Percentiles rank a stretch among this genome's conserved stretches.
These are phyloP conservation scores for Spinus olivaceus DNA, from an alignment of 2,797 vertebrate species.

Conservation along the genomic window DNA sequence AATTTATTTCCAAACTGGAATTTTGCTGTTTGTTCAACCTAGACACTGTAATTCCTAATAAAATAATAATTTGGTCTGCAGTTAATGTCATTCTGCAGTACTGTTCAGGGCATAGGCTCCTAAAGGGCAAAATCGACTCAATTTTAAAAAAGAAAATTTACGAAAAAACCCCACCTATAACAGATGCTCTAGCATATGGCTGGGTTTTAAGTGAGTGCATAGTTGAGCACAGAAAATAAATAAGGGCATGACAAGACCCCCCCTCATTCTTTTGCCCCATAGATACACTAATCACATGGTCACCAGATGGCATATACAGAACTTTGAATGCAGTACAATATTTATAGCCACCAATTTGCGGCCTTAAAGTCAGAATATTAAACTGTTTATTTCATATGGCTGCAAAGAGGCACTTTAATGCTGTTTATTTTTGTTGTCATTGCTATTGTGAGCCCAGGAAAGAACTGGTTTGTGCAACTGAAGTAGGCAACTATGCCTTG, in stretches of 20 bases:
- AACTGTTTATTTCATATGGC: not conserved
- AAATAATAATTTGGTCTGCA: constrained; percentile 16
- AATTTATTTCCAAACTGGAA: not conserved
- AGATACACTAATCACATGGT: constrained; percentile 48
- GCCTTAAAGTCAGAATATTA: constrained; percentile 9
- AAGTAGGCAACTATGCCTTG: not conserved
- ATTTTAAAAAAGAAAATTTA: constrained; percentile 21
- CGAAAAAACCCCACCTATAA: constrained; percentile 10
- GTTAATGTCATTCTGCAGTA: constrained; percentile 27
- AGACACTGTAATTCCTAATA: not conserved
- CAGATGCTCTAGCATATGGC: constrained; percentile 63
- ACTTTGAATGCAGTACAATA: constrained; percentile 23
- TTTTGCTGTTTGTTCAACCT: constrained; percentile 26
- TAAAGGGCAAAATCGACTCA: constrained; percentile 45
- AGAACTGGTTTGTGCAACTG: not conserved
- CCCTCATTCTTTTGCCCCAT: not conserved
- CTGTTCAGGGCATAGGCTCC: not conserved
- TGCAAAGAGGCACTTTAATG: not conserved
- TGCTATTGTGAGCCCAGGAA: not conserved
- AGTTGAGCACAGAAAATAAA: constrained; percentile 57
- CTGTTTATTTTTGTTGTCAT: not conserved
- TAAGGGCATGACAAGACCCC: constrained; percentile 45
- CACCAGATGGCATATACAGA: constrained; percentile 41
- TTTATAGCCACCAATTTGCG: constrained; percentile 12
- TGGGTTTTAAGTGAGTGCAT: constrained; percentile 54